Conservation (phyloP, 1,140 invertebrate species). For the Helicoverpa armigera region DNA sequence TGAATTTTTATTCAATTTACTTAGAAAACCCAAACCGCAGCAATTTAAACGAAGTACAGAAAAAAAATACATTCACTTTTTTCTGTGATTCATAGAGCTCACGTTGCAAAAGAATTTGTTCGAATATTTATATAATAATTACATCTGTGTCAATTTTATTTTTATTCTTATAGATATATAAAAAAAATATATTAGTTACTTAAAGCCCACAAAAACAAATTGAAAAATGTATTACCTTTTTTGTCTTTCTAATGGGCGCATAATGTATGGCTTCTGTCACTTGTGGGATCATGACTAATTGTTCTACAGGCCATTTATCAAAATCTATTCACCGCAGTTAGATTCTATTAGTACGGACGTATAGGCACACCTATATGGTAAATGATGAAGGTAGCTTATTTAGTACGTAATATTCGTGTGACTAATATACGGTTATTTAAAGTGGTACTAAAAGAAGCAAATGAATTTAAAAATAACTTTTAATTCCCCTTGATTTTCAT, state of each 20-base stretch:
- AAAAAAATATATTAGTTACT: not conserved
- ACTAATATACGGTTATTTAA: not conserved
- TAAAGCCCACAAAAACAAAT: not conserved
- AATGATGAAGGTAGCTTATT: not conserved
- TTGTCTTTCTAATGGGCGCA: conserved; percentile 5
- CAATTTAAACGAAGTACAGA: not conserved
- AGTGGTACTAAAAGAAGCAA: not conserved
- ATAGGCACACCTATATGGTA: not conserved
- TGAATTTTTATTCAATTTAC: not conserved
- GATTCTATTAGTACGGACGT: conserved; percentile 9
- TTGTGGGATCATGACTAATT: conserved; percentile 37
- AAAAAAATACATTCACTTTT: conserved; percentile 2
- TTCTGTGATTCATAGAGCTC: not conserved
- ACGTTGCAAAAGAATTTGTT: not conserved
- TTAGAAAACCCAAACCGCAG: not conserved
- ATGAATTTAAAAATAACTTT: not conserved
- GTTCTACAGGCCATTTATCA: conserved; percentile 25
- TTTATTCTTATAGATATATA: too few species aligned
- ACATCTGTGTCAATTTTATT: too few species aligned
- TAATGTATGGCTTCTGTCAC: conserved; percentile 33
- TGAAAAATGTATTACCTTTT: not conserved
- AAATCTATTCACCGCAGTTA: conserved; percentile 37
- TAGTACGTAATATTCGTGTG: conserved; percentile 7
- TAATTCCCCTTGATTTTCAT: not conserved
- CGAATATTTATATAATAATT: not conserved